phyloP scores from a whole-genome alignment of 2,113 vertebrate species.

The Podilymbus podiceps region DNA sequence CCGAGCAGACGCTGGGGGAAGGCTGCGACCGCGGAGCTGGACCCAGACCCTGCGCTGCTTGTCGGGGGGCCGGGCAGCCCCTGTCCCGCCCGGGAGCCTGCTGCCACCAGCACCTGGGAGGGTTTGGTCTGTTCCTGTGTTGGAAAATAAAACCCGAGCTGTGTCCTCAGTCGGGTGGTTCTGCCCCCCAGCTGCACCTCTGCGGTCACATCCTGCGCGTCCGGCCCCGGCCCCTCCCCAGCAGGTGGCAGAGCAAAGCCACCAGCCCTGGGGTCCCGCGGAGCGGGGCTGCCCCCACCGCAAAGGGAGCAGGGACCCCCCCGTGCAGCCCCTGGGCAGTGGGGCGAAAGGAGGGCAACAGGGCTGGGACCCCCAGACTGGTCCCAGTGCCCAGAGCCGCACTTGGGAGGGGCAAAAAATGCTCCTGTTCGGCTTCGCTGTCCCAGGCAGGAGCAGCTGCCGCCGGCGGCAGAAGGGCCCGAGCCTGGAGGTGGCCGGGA shows the following conservation, averaged over 20 bases:
- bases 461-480: no score
- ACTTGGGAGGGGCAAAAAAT: rapidly evolving
- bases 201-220: rapidly evolving
- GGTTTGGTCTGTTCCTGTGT: not conserved
- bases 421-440: no score
- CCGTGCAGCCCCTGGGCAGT: no score
- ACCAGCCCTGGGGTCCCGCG: not conserved
- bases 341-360: rapidly evolving
- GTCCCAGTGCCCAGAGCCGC: not conserved
- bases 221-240: not conserved
- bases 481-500: no score
- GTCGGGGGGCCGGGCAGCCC: not conserved
- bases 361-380: not conserved
- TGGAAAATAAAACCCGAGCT: not conserved
- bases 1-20: rapidly evolving
- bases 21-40: rapidly evolving
- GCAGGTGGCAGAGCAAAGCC: slow-evolving; percentile 23
- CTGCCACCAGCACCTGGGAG: not conserved
- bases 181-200: not conserved
- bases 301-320: not conserved
- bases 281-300: not conserved
- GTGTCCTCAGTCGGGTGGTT: rapidly evolving
- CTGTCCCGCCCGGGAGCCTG: not conserved
- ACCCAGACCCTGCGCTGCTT: not conserved
- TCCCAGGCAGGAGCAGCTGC: no score